Conservation (phyloP, 2,797 vertebrate species). For the Pagetopsis macropterus region DNA sequence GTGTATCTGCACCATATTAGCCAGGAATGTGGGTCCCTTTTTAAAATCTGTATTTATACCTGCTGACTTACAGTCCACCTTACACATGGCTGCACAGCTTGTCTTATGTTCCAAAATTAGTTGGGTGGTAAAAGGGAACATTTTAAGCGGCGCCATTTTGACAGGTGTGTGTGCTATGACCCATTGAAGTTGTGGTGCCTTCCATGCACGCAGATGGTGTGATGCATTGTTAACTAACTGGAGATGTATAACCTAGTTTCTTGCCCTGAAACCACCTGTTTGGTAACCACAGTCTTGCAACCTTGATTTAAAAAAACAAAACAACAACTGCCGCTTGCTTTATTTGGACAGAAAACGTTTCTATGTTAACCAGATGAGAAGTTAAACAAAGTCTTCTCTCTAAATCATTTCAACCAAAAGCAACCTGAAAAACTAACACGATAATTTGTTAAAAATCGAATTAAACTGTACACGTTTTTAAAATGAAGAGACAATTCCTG, state of each 20-base stretch:
- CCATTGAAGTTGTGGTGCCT: background rate
- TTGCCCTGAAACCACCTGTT: constrained; percentile 3
- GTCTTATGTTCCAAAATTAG: constrained; percentile 7
- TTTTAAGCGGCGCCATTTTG: background rate
- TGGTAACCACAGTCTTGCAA: background rate
- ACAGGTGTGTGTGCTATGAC: background rate
- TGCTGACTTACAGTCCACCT: constrained; percentile 19
- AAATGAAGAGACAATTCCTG: background rate
- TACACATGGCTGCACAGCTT: constrained; percentile 22
- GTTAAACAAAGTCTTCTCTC: background rate
- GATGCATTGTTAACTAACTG: background rate
- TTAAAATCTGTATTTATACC: constrained; percentile 46
- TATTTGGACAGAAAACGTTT: background rate
- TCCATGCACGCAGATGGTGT: background rate
- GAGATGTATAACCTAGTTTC: background rate
- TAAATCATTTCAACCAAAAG: background rate
- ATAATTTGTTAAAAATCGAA: background rate
- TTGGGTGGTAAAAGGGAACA: background rate
- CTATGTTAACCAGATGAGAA: background rate
- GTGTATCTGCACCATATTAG: constrained; percentile 29
- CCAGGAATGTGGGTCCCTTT: constrained; percentile 17
- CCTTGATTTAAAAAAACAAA: constrained; percentile 1
- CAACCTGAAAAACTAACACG: background rate
- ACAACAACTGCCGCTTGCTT: background rate
- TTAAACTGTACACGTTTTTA: background rate